Percentiles rank a stretch among this genome's conserved stretches.
phyloP scores from a whole-genome alignment of 2,888 invertebrate species.

The Agonopterix heracliana region DNA sequence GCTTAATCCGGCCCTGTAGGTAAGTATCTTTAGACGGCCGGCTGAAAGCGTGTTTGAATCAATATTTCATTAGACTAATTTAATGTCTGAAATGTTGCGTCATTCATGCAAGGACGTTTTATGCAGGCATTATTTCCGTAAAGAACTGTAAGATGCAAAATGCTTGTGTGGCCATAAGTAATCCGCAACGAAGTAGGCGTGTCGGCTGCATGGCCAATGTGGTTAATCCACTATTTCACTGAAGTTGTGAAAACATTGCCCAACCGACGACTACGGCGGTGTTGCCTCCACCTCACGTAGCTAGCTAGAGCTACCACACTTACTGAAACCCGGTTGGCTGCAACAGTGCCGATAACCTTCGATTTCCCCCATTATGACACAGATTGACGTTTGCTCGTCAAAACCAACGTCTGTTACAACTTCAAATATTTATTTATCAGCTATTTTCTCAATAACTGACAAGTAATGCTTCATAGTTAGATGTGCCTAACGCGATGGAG shows the following conservation, averaged over 20 bases:
- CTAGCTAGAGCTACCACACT: constrained; percentile 36
- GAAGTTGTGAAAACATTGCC: constrained; percentile 57
- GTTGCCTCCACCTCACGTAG: constrained; percentile 36
- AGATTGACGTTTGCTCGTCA: constrained; percentile 46
- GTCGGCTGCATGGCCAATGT: constrained; percentile 38
- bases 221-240: constrained; percentile 54
- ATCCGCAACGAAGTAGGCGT: constrained; percentile 25
- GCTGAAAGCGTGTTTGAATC: no score
- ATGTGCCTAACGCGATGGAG: constrained; percentile 19
- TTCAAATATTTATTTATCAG: constrained; percentile 27
- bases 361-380: constrained; percentile 58
- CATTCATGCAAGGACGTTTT: no score
- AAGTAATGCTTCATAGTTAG: constrained; percentile 24
- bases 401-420: constrained; percentile 40
- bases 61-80: no score
- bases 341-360: constrained; percentile 47
- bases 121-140: no score
- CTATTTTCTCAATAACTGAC: constrained; percentile 23
- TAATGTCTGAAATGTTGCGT: no score
- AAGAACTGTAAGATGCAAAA: not conserved
- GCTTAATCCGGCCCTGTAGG: no score
- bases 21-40: no score
- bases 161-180: constrained; percentile 8
- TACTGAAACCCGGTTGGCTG: constrained; percentile 35
- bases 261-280: constrained; percentile 25